These are phyloP conservation scores for Melanostigma gelatinosum DNA, from an alignment of 2,113 vertebrate genomes.

Conservation along the genomic window DNA sequence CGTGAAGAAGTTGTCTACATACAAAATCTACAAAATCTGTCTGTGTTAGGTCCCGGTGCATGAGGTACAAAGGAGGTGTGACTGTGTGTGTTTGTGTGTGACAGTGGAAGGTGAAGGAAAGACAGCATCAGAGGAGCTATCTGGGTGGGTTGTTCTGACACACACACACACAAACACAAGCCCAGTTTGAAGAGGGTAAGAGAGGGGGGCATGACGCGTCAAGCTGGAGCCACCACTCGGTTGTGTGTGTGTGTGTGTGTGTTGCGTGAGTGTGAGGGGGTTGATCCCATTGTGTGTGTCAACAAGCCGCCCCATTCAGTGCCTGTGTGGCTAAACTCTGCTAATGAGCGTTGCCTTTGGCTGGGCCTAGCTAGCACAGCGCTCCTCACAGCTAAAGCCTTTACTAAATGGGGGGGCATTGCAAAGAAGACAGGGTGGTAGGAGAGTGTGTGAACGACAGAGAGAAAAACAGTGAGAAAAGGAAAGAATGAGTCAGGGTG, in stretches of 20 bases:
- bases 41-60: background rate
- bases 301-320: constrained; percentile 82
- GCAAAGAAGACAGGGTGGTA: constrained; percentile 12
- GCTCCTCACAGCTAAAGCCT: constrained; percentile 67
- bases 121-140: constrained; percentile 58
- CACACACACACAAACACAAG: constrained; percentile 50
- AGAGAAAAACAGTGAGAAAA: constrained; percentile 32
- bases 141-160: constrained; percentile 53
- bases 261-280: constrained; percentile 66
- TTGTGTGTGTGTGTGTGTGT: constrained; percentile 59
- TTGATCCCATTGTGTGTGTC: constrained; percentile 80
- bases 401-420: constrained; percentile 17
- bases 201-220: constrained; percentile 79
- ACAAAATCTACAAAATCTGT: background rate
- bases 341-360: constrained; percentile 84
- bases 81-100: constrained; percentile 42
- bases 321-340: constrained; percentile 82
- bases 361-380: constrained; percentile 63
- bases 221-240: constrained; percentile 80
- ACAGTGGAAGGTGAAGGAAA: constrained; percentile 43
- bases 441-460: constrained; percentile 32
- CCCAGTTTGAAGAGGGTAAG: constrained; percentile 58
- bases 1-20: constrained; percentile 5
- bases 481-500: constrained; percentile 61
- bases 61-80: constrained; percentile 14